A percentile compares a stretch with the other conserved stretches of the same genome.
These are phyloP conservation scores for Crossocerus cetratus DNA, from an alignment of 2,888 invertebrate species.

Conservation along the genomic window DNA sequence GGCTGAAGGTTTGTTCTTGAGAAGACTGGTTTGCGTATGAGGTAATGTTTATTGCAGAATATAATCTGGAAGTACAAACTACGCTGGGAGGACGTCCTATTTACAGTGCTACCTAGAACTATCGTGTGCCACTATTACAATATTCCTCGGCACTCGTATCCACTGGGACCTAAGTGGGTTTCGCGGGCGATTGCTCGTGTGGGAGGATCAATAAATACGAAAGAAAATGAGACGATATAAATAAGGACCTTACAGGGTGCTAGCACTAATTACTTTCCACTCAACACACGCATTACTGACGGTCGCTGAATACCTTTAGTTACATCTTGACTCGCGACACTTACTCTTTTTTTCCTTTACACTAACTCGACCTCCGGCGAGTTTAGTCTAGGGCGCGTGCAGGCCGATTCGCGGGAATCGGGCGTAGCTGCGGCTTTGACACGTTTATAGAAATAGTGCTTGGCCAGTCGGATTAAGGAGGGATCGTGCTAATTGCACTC, in stretches of 20 bases:
- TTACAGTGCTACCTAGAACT: constrained; percentile 44
- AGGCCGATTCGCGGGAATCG: neutral
- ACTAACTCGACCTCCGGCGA: neutral
- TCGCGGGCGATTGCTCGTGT: too few relatives aligned
- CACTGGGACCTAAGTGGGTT: too few relatives aligned
- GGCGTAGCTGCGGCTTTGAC: neutral
- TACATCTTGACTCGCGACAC: neutral
- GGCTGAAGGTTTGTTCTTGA: too few relatives aligned
- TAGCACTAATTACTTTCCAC: constrained; percentile 25
- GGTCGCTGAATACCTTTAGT: constrained; percentile 18
- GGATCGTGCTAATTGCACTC: constrained; percentile 81
- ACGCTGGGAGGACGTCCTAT: constrained; percentile 47
- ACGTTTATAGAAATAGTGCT: neutral
- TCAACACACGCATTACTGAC: constrained; percentile 17
- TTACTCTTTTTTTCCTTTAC: neutral
- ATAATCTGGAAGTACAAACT: constrained; percentile 41
- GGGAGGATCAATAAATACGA: constrained; percentile 45
- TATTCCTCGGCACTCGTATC: too few relatives aligned
- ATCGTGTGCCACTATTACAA: too few relatives aligned
- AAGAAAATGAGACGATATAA: constrained; percentile 33
- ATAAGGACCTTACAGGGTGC: constrained; percentile 33
- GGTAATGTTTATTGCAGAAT: constrained; percentile 49
- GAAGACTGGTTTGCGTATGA: constrained; percentile 10
- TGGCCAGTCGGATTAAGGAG: too few relatives aligned
- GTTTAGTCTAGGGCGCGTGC: neutral